Percentiles rank a stretch among this genome's conserved stretches.
phyloP scores from a whole-genome alignment of 2,888 invertebrate species.

The Epistrophe grossulariae region DNA sequence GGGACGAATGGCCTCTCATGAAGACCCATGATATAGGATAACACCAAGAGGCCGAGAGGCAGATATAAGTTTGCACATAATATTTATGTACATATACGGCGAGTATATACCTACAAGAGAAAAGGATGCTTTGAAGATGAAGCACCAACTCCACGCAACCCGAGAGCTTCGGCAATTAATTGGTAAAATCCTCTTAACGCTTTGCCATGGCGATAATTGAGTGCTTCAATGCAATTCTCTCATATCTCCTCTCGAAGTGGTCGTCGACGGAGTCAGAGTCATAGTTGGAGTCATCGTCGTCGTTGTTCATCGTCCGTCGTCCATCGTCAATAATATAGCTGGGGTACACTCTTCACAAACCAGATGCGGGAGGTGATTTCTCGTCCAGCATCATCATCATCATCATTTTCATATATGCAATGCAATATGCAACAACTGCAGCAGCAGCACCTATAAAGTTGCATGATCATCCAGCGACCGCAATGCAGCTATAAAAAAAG shows the following conservation, averaged over 20 bases:
- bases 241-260: constrained; percentile 45
- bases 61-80: constrained; percentile 26
- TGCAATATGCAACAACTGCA: constrained; percentile 26
- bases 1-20: constrained; percentile 63
- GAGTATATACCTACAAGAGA: not conserved
- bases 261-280: constrained; percentile 29
- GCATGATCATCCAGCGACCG: constrained; percentile 44
- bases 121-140: constrained; percentile 36
- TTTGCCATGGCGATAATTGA: constrained; percentile 72
- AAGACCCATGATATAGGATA: constrained; percentile 20
- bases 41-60: constrained; percentile 23
- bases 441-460: constrained; percentile 41
- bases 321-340: constrained; percentile 23
- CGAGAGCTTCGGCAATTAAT: constrained; percentile 70
- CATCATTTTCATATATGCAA: constrained; percentile 23
- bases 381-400: constrained; percentile 62
- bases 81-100: no score
- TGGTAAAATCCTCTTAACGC: constrained; percentile 74
- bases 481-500: not conserved
- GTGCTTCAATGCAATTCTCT: constrained; percentile 74
- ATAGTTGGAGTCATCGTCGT: constrained; percentile 8
- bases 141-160: constrained; percentile 50
- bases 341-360: constrained; percentile 29
- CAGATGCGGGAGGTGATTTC: constrained; percentile 72
- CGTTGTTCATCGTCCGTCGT: constrained; percentile 20